Conservation (phyloP, 2,797 vertebrate species). For the Sebastolobus altivelis region DNA sequence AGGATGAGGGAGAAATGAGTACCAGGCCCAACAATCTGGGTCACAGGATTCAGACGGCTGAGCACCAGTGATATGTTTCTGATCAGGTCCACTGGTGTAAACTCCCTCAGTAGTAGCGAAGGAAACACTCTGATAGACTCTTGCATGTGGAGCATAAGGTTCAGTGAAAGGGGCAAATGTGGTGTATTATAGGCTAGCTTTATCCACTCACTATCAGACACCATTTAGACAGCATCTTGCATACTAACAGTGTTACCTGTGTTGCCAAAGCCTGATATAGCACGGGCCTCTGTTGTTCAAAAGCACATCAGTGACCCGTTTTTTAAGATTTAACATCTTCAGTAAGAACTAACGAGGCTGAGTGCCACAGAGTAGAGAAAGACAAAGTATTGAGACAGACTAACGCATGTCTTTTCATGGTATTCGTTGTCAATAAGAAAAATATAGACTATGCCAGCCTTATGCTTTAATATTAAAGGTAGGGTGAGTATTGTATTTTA, state of each 20-base stretch:
- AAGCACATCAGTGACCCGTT: neutral
- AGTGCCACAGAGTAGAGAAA: neutral
- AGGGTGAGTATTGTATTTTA: too few species aligned
- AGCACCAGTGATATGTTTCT: slow-evolving; percentile 73
- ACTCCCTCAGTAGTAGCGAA: slow-evolving; percentile 23
- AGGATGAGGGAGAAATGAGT: slow-evolving; percentile 58
- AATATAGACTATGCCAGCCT: neutral
- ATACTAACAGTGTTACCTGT: neutral
- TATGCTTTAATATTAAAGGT: neutral
- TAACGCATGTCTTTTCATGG: neutral
- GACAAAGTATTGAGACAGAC: neutral
- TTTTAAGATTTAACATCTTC: neutral
- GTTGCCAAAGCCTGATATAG: neutral
- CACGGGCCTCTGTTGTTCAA: neutral
- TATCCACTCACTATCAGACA: slow-evolving; percentile 13
- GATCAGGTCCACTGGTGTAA: slow-evolving; percentile 62
- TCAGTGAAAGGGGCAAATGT: slow-evolving; percentile 23
- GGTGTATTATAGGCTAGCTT: neutral
- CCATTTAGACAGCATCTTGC: neutral
- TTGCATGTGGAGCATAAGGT: slow-evolving; percentile 11
- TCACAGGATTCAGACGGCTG: slow-evolving; percentile 71
- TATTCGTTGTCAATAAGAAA: neutral
- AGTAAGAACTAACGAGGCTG: neutral
- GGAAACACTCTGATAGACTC: slow-evolving; percentile 16
- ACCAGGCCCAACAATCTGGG: slow-evolving; percentile 69